Evolutionary conservation across 2,888 invertebrate genomes (phyloP), one percentile per base, ranked within the genome.

Genomic region (Clepsis dumicolana): DNA sequence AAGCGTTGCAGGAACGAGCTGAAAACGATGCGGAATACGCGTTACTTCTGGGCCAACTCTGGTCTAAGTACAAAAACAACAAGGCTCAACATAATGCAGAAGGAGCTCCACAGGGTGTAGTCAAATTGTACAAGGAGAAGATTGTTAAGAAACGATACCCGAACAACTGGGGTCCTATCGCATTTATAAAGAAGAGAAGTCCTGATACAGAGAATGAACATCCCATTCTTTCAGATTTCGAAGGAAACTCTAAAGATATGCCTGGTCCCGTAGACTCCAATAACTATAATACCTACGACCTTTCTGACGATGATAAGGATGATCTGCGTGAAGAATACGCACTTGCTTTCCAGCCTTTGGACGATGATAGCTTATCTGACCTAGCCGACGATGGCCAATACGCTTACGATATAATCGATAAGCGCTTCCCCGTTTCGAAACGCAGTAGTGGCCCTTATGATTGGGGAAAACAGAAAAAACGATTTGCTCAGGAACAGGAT

Each of bases 371-470:
- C 50, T 69, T 89, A 8, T 82, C 89, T 64, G 91, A 93, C 74
- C 76, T 88, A 50, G 81, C 84, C 12, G 90, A 92, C 73, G 90
- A 92, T 60, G 90, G 91, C 70, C 90, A 88, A 71, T 92, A 89
- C 72, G 76, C 88, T 1, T 93, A 90, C 66, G 91, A 90, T 62
- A 77, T 82, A 8, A 80, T 89, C 18, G 92, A 92, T 74, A 96
- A 96, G 86, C 94, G 95, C 3, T 96, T 96, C 77, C 95, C 96
- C 0, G 95, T 96, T 0, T 87, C 95, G 2, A 96, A 96, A 82
- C 93, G 96, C 1, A 96, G 96, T 60, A 95, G 94, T 71, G 91
- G 89, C 16, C 86, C 82, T 16, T 89, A 77, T 70, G 83, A 80
- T 63, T 79, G 82, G 27, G 84, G 81, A 56, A 75, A 76, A 32